Evolutionary conservation across 2,888 invertebrate genomes (phyloP), one percentile per base, ranked within the genome.

Genomic region (Chloroclysta siterata): DNA sequence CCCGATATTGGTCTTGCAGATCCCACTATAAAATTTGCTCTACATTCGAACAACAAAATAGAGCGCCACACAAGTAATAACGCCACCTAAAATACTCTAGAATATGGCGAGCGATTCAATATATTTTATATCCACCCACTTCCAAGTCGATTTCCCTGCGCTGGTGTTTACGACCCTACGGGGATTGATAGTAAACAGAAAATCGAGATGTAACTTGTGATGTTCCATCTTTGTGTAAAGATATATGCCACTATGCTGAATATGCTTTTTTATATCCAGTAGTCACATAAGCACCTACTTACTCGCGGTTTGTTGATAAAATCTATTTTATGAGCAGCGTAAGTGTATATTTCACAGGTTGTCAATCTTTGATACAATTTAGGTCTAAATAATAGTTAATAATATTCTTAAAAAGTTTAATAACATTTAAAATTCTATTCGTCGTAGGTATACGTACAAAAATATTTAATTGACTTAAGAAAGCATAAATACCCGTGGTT

Each of bases 111-210:
- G 60, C 73, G 71, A 71, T 77, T 74, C 72, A 70, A 76, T 76
- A 75, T 76, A 65, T 76, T 77, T 78, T 80, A 77, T 74, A 72
- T 69, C 64, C 72, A 69, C 72, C 58, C 68, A 72, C 70, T 71
- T 78, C 73, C 74, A 71, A 72, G 73, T 75, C 77, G 72, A 78
- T 80, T 76, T 78, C 73, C 71, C 70, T 72, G 72, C 73, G 71
- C 71, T 71, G 72, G 73, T 76, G 76, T 79, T 80, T 80, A 80
- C 77, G 75, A 64, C 71, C 72, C 76, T 69, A 70, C 64, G 69
- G 75, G 80, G 73, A 70, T 39, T 39, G 36, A 39, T 66, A 68
- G 75, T 79, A 76, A 79, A 77, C 70, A 74, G 72, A 71, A 73
- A 74, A 74, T 71, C 72, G 73, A 71, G 64, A 65, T 66, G 68